Evolutionary conservation across 2,113 vertebrate species (phyloP).

Genomic region (Stictonetta naevosa): DNA sequence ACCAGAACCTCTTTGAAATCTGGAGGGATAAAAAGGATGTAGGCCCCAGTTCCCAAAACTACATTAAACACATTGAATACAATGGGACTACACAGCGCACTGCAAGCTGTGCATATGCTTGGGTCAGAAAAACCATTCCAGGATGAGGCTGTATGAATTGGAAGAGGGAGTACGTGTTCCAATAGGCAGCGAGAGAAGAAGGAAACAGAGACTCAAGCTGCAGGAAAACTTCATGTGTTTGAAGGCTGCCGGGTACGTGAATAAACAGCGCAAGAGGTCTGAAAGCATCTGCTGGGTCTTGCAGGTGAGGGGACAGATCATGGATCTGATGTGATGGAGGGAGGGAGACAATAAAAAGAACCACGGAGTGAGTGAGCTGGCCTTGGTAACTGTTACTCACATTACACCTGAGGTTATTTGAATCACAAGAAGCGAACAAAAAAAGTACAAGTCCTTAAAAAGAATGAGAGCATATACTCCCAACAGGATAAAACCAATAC

Average conservation of each 20-base stretch:
- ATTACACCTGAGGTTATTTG: not conserved
- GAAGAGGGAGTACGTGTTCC: not conserved
- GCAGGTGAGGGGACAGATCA: not conserved
- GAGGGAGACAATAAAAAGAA: not conserved
- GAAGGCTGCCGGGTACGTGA: fast-evolving
- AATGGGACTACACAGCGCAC: not conserved
- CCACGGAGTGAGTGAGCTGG: fast-evolving
- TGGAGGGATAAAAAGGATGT: not conserved
- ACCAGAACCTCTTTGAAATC: not conserved
- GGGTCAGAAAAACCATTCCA: not conserved
- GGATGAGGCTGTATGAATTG: not conserved
- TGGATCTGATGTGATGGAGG: fast-evolving
- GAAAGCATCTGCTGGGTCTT: not conserved
- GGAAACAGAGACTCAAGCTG: not conserved
- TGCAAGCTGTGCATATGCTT: not conserved
- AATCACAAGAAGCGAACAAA: not conserved
- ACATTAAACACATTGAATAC: not conserved
- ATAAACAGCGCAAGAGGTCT: not conserved
- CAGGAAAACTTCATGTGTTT: not conserved
- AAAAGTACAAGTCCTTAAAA: not conserved
- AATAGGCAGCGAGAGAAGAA: not conserved
- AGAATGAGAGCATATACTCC: not conserved
- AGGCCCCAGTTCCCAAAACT: not conserved
- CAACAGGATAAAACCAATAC: not conserved
- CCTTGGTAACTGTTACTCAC: fast-evolving